These are phyloP conservation scores for Scleropages formosus DNA, from an alignment of 2,797 vertebrate species.

Conservation along the genomic window DNA sequence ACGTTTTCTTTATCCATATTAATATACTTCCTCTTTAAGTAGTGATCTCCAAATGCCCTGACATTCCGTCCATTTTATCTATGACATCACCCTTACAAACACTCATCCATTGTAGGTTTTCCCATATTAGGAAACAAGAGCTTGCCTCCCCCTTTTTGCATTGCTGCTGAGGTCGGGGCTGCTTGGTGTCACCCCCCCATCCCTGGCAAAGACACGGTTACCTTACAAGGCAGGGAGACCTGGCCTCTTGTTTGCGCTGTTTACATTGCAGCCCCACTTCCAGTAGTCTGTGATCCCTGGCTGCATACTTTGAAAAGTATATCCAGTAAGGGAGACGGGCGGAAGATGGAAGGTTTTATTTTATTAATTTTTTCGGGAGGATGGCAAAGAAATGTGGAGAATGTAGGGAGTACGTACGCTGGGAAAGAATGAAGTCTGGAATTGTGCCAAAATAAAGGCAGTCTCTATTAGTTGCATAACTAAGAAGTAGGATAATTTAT, in stretches of 20 bases:
- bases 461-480: slow-evolving; percentile 11
- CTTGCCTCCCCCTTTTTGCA: slow-evolving; percentile 18
- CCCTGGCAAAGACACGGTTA: slow-evolving; percentile 15
- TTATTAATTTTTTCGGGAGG: background rate
- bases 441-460: background rate
- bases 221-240: slow-evolving; percentile 31
- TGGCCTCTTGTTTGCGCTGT: slow-evolving; percentile 25
- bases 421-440: slow-evolving; percentile 16
- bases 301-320: slow-evolving; percentile 26
- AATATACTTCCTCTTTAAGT: slow-evolving; percentile 26
- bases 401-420: background rate
- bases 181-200: background rate
- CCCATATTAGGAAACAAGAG: slow-evolving; percentile 24
- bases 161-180: background rate
- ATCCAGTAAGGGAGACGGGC: slow-evolving; percentile 9
- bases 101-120: slow-evolving; percentile 28
- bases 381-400: slow-evolving; percentile 4
- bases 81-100: slow-evolving; percentile 25
- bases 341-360: background rate
- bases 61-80: slow-evolving; percentile 23
- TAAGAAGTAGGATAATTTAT: background rate
- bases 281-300: background rate
- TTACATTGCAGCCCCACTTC: slow-evolving; percentile 15
- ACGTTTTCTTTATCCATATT: slow-evolving; percentile 16
- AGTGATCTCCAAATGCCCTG: slow-evolving; percentile 13